Base-by-base conservation (phyloP, 92 coral and sea anemone genomes). In the Phenganax subtilis region DNA sequence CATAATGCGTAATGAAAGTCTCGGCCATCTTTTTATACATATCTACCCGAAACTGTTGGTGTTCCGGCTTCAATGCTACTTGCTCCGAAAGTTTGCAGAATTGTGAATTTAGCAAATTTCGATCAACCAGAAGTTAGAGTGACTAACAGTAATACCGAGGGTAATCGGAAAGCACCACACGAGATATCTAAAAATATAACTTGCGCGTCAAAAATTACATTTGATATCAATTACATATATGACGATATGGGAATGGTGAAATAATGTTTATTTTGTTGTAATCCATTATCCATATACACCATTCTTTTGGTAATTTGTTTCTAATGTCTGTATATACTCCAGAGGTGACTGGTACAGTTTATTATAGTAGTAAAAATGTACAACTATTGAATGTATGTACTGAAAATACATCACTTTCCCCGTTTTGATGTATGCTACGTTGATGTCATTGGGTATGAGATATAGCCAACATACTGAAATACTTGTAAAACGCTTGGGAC, bases 51-150 rank as follows among this genome's bases (percentile, higher is more conserved):
- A 68, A 37, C 73, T 12, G 73, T 37, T 12, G 11, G 16, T 30
- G 52, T 68, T 68, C 73, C 73, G 73, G 73, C 12, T 6, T 12
- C 72, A 66, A 62, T 20, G 37, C 0, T 12, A 9, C 72, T 68
- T 25, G 5, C 30, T 68, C 14, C 54, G 54, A 6, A 68, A 68
- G 73, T 53, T 1, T 30, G 53, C 31, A 20, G 47, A 68, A 68
- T 16, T 10, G 73, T 28, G 73, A 25, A 68, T 68, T 68, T 68
- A 68, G 73, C 52, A 68, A 68, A 3, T 68, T 68, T 68, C 73
- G 47, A 30, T 68, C 73, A 20, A 68, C 73, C 73, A 68, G 73
- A 68, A 37, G 47, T 37, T 37, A 5, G 47, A 68, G 73, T 68
- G 54, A 30, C 2, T 27, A 67, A 53, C 54, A 9, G 9, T 64